A percentile compares a stretch with the other conserved stretches of the same genome.
Conservation (phyloP, 1,140 invertebrate genomes). For the Lethrus apterus region DNA sequence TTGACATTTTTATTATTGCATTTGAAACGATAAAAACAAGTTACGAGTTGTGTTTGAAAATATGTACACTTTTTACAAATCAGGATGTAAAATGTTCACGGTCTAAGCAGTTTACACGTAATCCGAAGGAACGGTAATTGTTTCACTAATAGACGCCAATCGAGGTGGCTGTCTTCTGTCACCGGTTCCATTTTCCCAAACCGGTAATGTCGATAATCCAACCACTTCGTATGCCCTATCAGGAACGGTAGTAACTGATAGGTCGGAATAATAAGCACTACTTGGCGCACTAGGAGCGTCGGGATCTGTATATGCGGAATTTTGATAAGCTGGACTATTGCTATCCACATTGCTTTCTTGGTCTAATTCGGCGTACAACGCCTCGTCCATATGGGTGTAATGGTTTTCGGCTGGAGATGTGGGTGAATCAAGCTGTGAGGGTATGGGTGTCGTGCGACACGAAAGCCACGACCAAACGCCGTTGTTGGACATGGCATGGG, state of each 20-base stretch:
- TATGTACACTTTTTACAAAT: no score
- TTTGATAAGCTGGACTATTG: slow-evolving; percentile 59
- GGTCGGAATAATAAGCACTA: slow-evolving; percentile 62
- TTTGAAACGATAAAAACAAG: no score
- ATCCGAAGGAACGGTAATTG: slow-evolving; percentile 51
- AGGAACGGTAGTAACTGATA: slow-evolving; percentile 47
- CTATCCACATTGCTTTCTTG: slow-evolving; percentile 41
- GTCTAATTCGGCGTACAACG: slow-evolving; percentile 61
- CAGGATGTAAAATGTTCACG: no score
- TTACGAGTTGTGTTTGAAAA: no score
- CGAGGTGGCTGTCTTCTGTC: slow-evolving; percentile 40
- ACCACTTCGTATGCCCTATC: slow-evolving; percentile 52
- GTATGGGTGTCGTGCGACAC: slow-evolving; percentile 41
- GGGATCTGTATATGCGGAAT: slow-evolving; percentile 61
- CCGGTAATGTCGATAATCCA: slow-evolving; percentile 41
- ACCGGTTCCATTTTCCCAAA: slow-evolving; percentile 36
- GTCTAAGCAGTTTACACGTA: slow-evolving; percentile 49
- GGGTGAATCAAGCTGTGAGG: slow-evolving; percentile 42
- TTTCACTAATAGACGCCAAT: slow-evolving; percentile 59
- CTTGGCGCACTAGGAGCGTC: slow-evolving; percentile 60
- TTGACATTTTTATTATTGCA: slow-evolving; percentile 10
- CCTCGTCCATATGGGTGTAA: slow-evolving; percentile 64
- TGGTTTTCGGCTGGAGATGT: slow-evolving; percentile 56
- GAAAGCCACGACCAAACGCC: slow-evolving; percentile 61
- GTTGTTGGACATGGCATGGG: slow-evolving; percentile 37